Evolutionary conservation across 2,797 vertebrate genomes (phyloP).

Genomic region (Limosa lapponica): DNA sequence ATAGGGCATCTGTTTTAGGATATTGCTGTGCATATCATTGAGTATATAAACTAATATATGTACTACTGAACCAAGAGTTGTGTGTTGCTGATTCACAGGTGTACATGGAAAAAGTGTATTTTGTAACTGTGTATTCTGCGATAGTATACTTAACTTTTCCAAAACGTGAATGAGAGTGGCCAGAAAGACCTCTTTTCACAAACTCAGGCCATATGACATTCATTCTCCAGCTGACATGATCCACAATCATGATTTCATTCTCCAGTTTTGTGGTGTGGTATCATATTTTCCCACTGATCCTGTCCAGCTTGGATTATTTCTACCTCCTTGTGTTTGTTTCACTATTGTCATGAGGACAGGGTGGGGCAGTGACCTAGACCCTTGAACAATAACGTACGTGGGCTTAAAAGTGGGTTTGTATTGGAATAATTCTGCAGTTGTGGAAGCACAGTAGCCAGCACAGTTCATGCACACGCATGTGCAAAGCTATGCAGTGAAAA

Average conservation of each 20-base stretch:
- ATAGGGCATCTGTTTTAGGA: not conserved
- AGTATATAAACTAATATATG: not conserved
- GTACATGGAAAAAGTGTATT: not conserved
- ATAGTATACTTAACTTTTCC: not conserved
- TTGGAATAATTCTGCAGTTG: not conserved
- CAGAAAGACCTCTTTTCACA: not conserved
- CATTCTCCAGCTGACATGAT: not conserved
- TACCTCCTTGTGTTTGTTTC: not conserved
- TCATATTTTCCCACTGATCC: not conserved
- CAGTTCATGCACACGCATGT: fast-evolving
- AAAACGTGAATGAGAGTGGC: not conserved
- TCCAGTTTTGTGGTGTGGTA: not conserved
- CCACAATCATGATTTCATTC: not conserved
- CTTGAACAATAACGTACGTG: not conserved
- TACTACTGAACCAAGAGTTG: not conserved
- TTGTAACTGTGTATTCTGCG: not conserved
- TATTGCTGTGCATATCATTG: not conserved
- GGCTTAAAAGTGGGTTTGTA: not conserved
- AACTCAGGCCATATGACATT: not conserved
- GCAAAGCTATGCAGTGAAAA: not conserved
- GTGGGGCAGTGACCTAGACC: not conserved
- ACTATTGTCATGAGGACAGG: not conserved
- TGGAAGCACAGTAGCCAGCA: not conserved
- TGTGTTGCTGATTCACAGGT: not conserved
- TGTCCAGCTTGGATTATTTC: not conserved